phyloP scores from a whole-genome alignment of 2,113 vertebrate genomes.

The Nesogale talazaci region DNA sequence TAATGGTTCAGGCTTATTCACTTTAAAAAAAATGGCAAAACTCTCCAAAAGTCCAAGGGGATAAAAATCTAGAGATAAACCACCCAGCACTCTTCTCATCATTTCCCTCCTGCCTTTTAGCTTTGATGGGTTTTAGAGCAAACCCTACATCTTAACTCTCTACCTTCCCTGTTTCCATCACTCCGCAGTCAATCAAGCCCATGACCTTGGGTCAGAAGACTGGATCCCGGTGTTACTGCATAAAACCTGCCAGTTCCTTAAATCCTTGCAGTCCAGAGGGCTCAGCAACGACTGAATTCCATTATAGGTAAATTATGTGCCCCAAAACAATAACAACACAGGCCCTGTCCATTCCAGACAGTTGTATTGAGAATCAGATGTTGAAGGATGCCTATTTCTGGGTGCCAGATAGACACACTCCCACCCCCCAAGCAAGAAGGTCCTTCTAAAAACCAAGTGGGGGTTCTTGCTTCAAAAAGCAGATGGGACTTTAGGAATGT shows the following conservation, averaged over 20 bases:
- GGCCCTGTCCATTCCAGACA: not conserved
- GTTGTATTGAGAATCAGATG: not conserved
- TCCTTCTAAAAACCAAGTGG: too few species aligned
- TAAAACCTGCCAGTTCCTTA: not conserved
- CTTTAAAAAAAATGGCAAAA: constrained; percentile 12
- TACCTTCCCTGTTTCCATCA: not conserved
- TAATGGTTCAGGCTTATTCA: constrained; percentile 35
- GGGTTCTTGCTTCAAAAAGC: constrained; percentile 17
- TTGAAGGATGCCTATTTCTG: not conserved
- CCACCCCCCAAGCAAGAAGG: not conserved
- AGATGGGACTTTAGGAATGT: not conserved
- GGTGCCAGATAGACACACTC: constrained; percentile 5
- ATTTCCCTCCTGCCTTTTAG: not conserved
- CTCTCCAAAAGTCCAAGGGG: not conserved
- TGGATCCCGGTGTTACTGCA: not conserved
- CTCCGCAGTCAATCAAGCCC: not conserved
- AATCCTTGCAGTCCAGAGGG: not conserved
- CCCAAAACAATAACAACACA: not conserved
- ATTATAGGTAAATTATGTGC: too few species aligned
- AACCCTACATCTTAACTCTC: too few species aligned
- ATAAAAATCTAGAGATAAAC: not conserved
- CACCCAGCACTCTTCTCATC: too few species aligned
- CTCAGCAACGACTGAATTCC: not conserved
- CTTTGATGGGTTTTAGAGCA: not conserved
- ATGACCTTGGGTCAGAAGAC: not conserved